Conservation (phyloP, 2,888 invertebrate genomes). For the Parelbella ahira region DNA sequence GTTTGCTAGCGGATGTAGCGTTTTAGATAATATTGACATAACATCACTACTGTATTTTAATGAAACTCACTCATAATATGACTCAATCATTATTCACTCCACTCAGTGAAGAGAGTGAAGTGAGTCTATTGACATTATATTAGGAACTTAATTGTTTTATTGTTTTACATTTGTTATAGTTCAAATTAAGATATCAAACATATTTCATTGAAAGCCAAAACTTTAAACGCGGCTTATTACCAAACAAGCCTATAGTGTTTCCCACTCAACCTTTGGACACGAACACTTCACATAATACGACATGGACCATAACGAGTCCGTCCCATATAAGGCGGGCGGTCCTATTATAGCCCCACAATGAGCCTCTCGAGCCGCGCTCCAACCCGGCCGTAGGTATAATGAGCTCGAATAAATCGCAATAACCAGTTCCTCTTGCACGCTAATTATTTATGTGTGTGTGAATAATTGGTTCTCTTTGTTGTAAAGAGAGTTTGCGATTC, state of each 20-base stretch:
- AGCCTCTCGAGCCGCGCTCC: constrained; percentile 31
- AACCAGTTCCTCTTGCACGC: constrained; percentile 29
- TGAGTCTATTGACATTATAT: too few relatives aligned
- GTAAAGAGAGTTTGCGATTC: constrained; percentile 7
- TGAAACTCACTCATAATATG: too few relatives aligned
- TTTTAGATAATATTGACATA: too few relatives aligned
- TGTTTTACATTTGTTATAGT: constrained; percentile 3
- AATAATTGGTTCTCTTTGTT: constrained; percentile 19
- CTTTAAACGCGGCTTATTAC: too few relatives aligned
- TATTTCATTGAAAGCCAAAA: too few relatives aligned
- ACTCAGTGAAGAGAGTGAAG: too few relatives aligned
- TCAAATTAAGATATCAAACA: too few relatives aligned
- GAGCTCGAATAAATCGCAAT: constrained; percentile 32
- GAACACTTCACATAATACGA: constrained; percentile 18
- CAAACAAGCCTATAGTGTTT: neutral
- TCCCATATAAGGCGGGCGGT: constrained; percentile 24
- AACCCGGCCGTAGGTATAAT: constrained; percentile 34
- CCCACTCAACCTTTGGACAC: constrained; percentile 7
- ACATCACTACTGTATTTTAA: too few relatives aligned
- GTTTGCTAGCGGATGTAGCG: too few relatives aligned
- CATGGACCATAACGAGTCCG: constrained; percentile 30
- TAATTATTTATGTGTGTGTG: constrained; percentile 27
- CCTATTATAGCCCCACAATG: constrained; percentile 29
- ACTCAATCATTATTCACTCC: too few relatives aligned
- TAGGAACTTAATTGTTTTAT: too few relatives aligned